Evolutionary conservation across 2,888 invertebrate species (phyloP).

Genomic region (Rhimphoctona megacephalus): DNA sequence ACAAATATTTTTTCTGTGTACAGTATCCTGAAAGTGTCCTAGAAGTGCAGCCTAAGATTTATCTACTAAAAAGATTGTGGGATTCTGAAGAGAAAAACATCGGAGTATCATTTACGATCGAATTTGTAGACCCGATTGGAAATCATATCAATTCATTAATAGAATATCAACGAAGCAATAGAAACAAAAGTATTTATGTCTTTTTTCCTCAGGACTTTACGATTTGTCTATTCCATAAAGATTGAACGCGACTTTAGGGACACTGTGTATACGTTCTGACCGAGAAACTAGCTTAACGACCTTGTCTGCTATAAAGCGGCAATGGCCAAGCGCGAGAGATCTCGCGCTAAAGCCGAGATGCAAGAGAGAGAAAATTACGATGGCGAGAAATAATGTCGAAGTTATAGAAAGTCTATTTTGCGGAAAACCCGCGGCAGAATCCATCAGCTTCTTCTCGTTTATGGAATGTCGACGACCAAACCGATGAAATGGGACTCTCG

Average conservation of each 20-base stretch:
- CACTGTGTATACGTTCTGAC: slow-evolving; percentile 11
- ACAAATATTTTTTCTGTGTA: no score
- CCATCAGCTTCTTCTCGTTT: slow-evolving; percentile 19
- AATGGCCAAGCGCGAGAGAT: slow-evolving; percentile 55
- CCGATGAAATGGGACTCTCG: not conserved
- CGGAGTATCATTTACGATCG: not conserved
- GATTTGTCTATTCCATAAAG: not conserved
- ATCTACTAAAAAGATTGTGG: not conserved
- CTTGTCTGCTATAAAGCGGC: slow-evolving; percentile 54
- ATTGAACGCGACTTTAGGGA: not conserved
- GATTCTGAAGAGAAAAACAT: not conserved
- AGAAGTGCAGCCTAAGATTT: not conserved
- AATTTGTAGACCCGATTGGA: no score
- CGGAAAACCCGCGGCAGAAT: not conserved
- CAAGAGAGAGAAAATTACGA: slow-evolving; percentile 12
- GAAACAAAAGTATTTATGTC: not conserved
- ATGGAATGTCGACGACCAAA: slow-evolving; percentile 33
- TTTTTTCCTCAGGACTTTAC: no score
- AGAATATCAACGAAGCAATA: not conserved
- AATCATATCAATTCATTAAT: not conserved
- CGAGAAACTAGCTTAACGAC: slow-evolving; percentile 63
- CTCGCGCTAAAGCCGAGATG: slow-evolving; percentile 22
- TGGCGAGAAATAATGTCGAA: slow-evolving; percentile 26
- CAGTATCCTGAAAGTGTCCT: no score
- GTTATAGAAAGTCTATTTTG: slow-evolving; percentile 57